Evolutionary conservation across 2,797 vertebrate species (phyloP).

Genomic region (Diplodus puntazzo): DNA sequence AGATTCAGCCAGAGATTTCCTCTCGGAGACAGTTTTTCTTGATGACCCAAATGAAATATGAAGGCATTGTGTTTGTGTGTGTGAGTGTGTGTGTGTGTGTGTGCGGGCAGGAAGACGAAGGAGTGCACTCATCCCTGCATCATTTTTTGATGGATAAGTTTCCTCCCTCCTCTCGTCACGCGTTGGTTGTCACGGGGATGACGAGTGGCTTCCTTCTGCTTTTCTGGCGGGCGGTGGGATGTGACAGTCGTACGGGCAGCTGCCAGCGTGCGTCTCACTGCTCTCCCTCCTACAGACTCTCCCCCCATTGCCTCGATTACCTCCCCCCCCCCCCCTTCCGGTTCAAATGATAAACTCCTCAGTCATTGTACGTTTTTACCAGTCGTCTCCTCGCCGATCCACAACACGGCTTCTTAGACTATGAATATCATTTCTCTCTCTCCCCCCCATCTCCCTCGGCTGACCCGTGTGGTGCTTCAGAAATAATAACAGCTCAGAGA

Average conservation of each 20-base stretch:
- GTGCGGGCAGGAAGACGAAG: constrained; percentile 23
- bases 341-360: constrained; percentile 54
- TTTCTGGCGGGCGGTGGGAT: constrained; percentile 67
- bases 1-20: constrained; percentile 67
- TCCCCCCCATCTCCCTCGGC: constrained; percentile 11
- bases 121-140: constrained; percentile 67
- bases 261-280: constrained; percentile 58
- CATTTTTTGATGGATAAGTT: constrained; percentile 78
- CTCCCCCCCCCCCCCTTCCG: neutral
- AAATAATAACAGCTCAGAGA: constrained; percentile 54
- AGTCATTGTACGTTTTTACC: constrained; percentile 37
- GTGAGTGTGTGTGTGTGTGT: constrained; percentile 19
- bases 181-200: constrained; percentile 74
- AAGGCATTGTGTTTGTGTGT: constrained; percentile 47
- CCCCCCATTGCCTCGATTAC: constrained; percentile 5
- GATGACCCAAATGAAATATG: constrained; percentile 76
- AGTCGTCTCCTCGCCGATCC: neutral
- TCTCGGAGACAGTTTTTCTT: constrained; percentile 64
- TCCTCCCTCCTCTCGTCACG: constrained; percentile 67
- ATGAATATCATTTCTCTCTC: constrained; percentile 12
- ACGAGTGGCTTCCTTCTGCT: constrained; percentile 78
- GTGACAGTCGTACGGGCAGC: constrained; percentile 65
- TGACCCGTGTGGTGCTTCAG: constrained; percentile 48
- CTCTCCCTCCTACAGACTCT: constrained; percentile 24
- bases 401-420: constrained; percentile 42